Conservation (phyloP, 2,113 vertebrate species). For the Cheirogaleus medius region DNA sequence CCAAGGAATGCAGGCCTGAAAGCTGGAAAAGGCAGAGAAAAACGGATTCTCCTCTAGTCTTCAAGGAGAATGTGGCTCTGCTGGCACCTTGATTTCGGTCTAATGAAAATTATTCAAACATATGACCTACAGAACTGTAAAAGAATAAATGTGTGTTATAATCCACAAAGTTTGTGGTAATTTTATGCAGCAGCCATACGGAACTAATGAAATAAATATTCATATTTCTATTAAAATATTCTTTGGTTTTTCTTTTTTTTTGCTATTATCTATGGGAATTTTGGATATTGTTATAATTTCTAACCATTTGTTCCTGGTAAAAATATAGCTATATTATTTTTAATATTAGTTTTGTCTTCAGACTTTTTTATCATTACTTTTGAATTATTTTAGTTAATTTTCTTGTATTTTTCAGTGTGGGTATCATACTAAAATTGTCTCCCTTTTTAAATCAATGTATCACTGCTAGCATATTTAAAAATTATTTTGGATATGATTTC, state of each 20-base stretch:
- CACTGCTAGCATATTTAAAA: background rate
- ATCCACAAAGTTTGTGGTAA: background rate
- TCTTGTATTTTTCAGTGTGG: background rate
- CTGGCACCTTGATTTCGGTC: background rate
- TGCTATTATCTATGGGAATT: too few relatives aligned
- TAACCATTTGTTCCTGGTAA: background rate
- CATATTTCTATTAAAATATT: background rate
- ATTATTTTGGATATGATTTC: background rate
- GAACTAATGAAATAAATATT: background rate
- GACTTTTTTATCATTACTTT: background rate
- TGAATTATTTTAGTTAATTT: background rate
- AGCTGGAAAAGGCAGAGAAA: background rate
- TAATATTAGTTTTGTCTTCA: background rate
- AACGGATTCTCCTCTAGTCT: background rate
- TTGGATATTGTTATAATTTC: background rate
- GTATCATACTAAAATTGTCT: background rate
- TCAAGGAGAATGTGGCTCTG: background rate
- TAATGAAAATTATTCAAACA: background rate
- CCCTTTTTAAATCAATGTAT: background rate
- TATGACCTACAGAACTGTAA: background rate
- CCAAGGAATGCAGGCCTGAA: background rate
- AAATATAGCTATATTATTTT: background rate
- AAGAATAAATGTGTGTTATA: background rate
- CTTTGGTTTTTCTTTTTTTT: background rate
- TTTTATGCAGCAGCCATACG: background rate